Base-by-base conservation (phyloP, 2,113 vertebrate species). In the Mobula hypostoma region DNA sequence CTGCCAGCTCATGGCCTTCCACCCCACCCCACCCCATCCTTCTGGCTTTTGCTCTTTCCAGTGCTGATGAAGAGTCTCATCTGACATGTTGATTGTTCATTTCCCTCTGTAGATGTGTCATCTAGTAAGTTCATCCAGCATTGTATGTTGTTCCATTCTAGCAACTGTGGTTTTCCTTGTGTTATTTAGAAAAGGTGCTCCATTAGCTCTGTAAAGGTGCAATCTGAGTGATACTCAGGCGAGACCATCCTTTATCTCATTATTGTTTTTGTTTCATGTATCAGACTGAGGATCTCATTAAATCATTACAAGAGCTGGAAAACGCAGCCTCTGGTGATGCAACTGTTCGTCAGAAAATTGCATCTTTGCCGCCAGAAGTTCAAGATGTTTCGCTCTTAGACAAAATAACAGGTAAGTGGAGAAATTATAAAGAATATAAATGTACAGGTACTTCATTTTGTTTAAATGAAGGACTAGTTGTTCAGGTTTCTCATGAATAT, bases 301-400 rank as follows among this genome's bases (percentile, higher is more conserved):
- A 98, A 97, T 98, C 98, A 87, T 97, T 99, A 95, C 98, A 99
- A 97, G 99, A 99, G 96, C 97, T 99, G 95, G 99, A 99, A 96
- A 99, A 99, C 15, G 98, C 98, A 94, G 98, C 99, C 79, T 99
- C 98, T 74, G 97, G 98, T 74, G 98, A 99, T 95, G 98, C 98
- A 94, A 97, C 98, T 94, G 97, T 99, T 95, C 98, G 98, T 95
- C 98, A 99, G 96, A 98, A 98, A 95, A 99, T 99, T 97, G 98
- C 98, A 61, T 98, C 98, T 94, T 97, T 99, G 95, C 98, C 99
- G 92, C 95, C 98, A 85, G 99, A 99, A 96, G 98, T 99, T 95
- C 98, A 99, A 95, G 99, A 99, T 97, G 97, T 98, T 0, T 98
- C 99, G 14, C 96, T 99, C 91, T 97, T 99, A 96, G 97, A 99